phyloP scores from a whole-genome alignment of 2,113 vertebrate species.

The Xiphophorus maculatus region DNA sequence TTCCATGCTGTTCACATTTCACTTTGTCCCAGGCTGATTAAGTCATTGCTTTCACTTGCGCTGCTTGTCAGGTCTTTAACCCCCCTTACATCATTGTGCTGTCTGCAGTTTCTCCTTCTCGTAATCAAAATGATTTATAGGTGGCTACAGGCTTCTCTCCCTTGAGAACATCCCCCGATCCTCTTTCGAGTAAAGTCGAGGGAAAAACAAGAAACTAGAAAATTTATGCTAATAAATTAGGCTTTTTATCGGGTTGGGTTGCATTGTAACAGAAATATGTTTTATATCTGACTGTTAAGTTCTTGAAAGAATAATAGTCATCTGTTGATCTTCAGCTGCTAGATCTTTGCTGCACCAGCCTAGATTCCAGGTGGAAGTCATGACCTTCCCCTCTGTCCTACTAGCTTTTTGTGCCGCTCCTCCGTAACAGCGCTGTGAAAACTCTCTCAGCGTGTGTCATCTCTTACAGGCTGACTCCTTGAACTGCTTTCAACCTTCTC shows the following conservation, averaged over 20 bases:
- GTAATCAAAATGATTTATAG: slow-evolving; percentile 18
- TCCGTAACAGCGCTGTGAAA: slow-evolving; percentile 15
- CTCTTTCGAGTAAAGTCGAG: slow-evolving; percentile 13
- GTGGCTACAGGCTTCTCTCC: slow-evolving; percentile 17
- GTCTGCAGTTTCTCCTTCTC: slow-evolving; percentile 4
- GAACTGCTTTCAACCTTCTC: slow-evolving; percentile 37
- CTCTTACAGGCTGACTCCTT: slow-evolving; percentile 6
- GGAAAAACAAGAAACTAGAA: slow-evolving; percentile 22
- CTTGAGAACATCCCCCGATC: slow-evolving; percentile 6
- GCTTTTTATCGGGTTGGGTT: slow-evolving; percentile 16
- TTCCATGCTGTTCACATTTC: slow-evolving; percentile 63
- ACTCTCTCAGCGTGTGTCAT: slow-evolving; percentile 10
- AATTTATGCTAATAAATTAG: slow-evolving; percentile 43
- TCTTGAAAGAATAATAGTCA: slow-evolving; percentile 35
- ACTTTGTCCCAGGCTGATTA: slow-evolving; percentile 30
- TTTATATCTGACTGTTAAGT: slow-evolving; percentile 24
- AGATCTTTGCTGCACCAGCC: slow-evolving; percentile 1
- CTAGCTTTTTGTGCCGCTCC: background rate
- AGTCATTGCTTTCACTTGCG: slow-evolving; percentile 30
- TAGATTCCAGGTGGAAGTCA: slow-evolving; percentile 30
- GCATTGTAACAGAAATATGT: slow-evolving; percentile 32
- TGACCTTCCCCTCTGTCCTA: slow-evolving; percentile 7
- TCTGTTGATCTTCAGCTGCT: slow-evolving; percentile 52
- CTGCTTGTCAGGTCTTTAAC: slow-evolving; percentile 27
- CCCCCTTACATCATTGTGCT: background rate